Evolutionary conservation across 2,113 vertebrate genomes (phyloP).

Genomic region (Thermophis baileyi): DNA sequence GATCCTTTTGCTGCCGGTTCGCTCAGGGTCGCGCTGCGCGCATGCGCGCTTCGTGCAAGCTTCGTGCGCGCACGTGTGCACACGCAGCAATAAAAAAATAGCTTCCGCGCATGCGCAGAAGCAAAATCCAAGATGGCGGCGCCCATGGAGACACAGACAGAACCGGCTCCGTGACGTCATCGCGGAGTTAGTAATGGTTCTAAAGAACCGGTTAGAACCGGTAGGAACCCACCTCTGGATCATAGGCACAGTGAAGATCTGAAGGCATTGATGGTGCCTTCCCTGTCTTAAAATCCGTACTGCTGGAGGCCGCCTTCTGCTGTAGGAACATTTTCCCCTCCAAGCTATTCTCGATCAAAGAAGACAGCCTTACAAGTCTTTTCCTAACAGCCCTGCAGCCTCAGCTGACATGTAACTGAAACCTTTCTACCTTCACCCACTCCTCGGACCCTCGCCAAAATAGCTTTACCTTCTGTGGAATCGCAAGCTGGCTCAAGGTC

Average conservation of each 20-base stretch:
- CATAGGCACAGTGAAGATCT: not conserved
- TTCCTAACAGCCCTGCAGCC: not conserved
- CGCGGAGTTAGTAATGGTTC: no score
- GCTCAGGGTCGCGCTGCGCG: no score
- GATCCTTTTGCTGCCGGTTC: no score
- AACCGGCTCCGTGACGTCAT: no score
- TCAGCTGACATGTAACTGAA: slow-evolving; percentile 53
- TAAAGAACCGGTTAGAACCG: no score
- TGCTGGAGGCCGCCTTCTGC: not conserved
- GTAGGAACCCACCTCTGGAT: no score
- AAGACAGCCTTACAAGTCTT: not conserved
- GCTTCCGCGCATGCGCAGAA: no score
- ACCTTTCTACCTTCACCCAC: slow-evolving; percentile 21
- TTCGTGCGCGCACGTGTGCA: no score
- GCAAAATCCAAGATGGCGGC: no score
- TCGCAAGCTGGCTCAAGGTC: slow-evolving; percentile 51
- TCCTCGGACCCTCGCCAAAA: slow-evolving; percentile 36
- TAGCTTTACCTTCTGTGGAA: slow-evolving; percentile 48
- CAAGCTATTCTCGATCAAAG: not conserved
- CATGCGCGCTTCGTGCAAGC: no score
- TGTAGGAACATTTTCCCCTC: not conserved
- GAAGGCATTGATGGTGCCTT: not conserved
- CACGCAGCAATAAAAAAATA: no score
- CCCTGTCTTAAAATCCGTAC: not conserved
- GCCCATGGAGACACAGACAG: no score